A percentile compares a stretch with the other conserved stretches of the same genome.
phyloP scores from a whole-genome alignment of 2,888 invertebrate genomes.

The Rugalucina vietnamica region DNA sequence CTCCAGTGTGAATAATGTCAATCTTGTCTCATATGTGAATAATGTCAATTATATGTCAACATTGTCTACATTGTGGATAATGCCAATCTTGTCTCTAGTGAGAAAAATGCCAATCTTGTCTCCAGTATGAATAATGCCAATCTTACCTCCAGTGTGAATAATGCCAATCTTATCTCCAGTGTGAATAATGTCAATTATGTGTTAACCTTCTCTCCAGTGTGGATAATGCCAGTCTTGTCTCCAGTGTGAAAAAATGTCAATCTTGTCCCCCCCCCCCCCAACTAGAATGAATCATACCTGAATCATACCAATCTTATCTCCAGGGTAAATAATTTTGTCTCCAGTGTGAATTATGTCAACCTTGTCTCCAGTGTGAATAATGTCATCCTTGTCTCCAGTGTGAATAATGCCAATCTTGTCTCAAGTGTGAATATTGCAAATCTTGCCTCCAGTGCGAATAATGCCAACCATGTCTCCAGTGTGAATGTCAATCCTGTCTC shows the following conservation, averaged over 20 bases:
- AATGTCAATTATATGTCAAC: no score
- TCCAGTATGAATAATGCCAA: no score
- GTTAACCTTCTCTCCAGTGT: neutral
- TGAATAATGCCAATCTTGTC: neutral
- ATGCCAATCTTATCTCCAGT: neutral
- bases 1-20: neutral
- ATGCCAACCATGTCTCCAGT: neutral
- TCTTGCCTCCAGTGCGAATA: neutral
- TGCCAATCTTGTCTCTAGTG: no score
- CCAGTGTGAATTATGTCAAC: neutral
- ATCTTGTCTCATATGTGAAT: neutral
- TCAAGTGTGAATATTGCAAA: neutral
- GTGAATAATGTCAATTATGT: neutral
- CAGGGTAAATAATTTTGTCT: no score
- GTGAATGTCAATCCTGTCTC: no score
- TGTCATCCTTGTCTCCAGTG: neutral
- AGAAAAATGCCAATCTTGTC: no score
- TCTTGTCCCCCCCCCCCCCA: no score
- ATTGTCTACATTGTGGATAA: no score
- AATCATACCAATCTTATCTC: no score
- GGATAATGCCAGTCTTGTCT: neutral
- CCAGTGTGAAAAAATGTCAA: no score
- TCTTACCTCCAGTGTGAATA: no score
- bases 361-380: neutral
- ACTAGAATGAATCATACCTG: no score